phyloP scores from a whole-genome alignment of 2,888 invertebrate genomes.

The Drosophila subquinaria region DNA sequence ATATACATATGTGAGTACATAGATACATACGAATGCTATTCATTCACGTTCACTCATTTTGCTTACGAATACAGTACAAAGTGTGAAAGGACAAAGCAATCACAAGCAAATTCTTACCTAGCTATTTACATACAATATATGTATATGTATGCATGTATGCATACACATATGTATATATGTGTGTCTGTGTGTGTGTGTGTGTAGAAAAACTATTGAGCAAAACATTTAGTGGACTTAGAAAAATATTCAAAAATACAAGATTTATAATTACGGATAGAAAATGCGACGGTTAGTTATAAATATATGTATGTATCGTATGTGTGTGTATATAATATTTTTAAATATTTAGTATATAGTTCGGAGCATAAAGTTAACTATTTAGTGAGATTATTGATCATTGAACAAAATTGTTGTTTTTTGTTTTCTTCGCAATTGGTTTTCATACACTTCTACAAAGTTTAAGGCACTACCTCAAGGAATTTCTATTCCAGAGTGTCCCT shows the following conservation, averaged over 20 bases:
- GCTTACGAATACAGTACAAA: conserved; percentile 16
- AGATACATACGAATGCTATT: conserved; percentile 22
- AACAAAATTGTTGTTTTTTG: conserved; percentile 7
- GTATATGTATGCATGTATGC: conserved; percentile 18
- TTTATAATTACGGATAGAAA: conserved; percentile 46
- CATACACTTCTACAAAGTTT: conserved; percentile 54
- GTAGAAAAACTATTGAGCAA: conserved; percentile 52
- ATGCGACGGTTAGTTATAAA: conserved; percentile 54
- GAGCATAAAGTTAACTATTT: conserved; percentile 72
- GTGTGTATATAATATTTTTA: conserved; percentile 28
- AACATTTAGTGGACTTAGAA: conserved; percentile 37
- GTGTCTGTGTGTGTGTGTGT: conserved; percentile 39
- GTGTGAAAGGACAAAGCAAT: conserved; percentile 66
- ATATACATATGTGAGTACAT: conserved; percentile 5
- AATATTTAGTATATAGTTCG: conserved; percentile 59
- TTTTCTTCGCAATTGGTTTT: conserved; percentile 46
- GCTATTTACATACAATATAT: conserved; percentile 25
- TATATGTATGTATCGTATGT: conserved; percentile 33
- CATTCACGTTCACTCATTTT: conserved; percentile 12
- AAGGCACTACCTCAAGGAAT: conserved; percentile 77
- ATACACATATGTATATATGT: conserved; percentile 22
- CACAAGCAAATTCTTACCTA: conserved; percentile 63
- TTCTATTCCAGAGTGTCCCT: conserved; percentile 64
- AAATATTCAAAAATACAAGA: conserved; percentile 64
- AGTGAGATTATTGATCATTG: conserved; percentile 38